These are phyloP conservation scores for Heliconius hewitsoni DNA, from an alignment of 1,140 invertebrate genomes.

Conservation along the genomic window DNA sequence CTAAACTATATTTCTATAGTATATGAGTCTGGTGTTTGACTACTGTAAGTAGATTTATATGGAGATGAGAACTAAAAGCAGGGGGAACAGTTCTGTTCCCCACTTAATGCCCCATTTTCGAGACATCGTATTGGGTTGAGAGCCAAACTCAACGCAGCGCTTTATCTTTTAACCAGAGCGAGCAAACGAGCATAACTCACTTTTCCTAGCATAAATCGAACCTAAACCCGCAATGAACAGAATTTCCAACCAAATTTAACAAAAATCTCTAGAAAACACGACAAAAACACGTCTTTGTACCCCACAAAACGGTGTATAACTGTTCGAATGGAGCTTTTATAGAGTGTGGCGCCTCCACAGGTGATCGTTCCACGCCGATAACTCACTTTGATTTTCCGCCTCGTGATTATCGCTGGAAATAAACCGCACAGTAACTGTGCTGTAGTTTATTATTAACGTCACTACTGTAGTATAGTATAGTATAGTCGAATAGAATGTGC, in stretches of 20 bases:
- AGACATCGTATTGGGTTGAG: not conserved
- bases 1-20: no score
- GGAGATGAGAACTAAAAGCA: no score
- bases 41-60: no score
- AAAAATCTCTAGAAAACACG: not conserved
- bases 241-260: not conserved
- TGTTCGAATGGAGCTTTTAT: slow-evolving; percentile 26
- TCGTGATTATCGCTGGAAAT: slow-evolving; percentile 40
- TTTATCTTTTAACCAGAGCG: not conserved
- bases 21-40: no score
- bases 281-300: not conserved
- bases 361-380: slow-evolving; percentile 28
- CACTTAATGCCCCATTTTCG: not conserved
- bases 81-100: no score
- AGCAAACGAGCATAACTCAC: no score
- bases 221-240: no score
- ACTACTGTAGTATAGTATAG: not conserved
- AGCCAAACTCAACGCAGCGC: not conserved
- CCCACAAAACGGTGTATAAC: slow-evolving; percentile 13
- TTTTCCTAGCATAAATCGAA: no score
- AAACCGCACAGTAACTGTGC: slow-evolving; percentile 34
- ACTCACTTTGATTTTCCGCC: slow-evolving; percentile 44
- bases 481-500: not conserved
- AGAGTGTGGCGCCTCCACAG: slow-evolving; percentile 28
- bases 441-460: slow-evolving; percentile 30